Conservation (phyloP, 2,888 invertebrate genomes). For the Cheiracanthium punctorium region DNA sequence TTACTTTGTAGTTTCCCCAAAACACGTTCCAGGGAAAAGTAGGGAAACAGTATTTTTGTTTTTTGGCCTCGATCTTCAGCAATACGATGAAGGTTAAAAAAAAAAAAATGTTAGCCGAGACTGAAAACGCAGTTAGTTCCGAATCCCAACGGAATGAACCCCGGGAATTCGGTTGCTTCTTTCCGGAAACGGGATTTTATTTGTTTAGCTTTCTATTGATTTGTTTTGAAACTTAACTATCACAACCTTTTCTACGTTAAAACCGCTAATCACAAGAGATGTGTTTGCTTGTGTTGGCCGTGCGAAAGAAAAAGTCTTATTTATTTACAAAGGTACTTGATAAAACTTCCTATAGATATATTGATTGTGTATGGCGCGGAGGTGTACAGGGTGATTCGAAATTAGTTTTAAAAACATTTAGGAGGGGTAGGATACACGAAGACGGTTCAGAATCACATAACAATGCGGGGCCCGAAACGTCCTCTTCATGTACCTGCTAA, state of each 20-base stretch:
- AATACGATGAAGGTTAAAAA: not conserved
- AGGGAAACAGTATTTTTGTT: not conserved
- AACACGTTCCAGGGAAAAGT: constrained; percentile 27
- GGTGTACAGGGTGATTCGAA: too few species aligned
- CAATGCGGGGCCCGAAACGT: too few species aligned
- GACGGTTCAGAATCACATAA: too few species aligned
- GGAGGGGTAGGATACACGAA: too few species aligned
- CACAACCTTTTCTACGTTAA: not conserved
- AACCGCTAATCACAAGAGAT: too few species aligned
- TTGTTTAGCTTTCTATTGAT: not conserved
- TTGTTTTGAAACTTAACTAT: not conserved
- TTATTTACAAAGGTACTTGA: too few species aligned
- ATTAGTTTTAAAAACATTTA: too few species aligned
- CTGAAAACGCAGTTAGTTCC: not conserved
- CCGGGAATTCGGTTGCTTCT: not conserved
- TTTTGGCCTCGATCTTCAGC: not conserved
- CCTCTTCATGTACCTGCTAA: too few species aligned
- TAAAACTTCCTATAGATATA: too few species aligned
- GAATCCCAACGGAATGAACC: not conserved
- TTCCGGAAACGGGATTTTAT: not conserved
- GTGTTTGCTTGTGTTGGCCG: too few species aligned
- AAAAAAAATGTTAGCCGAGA: not conserved
- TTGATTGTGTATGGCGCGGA: too few species aligned
- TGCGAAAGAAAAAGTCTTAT: too few species aligned
- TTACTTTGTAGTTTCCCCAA: constrained; percentile 36